Percentiles rank a stretch among this genome's conserved stretches.
Evolutionary conservation across 2,797 vertebrate genomes (phyloP).

Genomic region (Sebastiscus tertius): DNA sequence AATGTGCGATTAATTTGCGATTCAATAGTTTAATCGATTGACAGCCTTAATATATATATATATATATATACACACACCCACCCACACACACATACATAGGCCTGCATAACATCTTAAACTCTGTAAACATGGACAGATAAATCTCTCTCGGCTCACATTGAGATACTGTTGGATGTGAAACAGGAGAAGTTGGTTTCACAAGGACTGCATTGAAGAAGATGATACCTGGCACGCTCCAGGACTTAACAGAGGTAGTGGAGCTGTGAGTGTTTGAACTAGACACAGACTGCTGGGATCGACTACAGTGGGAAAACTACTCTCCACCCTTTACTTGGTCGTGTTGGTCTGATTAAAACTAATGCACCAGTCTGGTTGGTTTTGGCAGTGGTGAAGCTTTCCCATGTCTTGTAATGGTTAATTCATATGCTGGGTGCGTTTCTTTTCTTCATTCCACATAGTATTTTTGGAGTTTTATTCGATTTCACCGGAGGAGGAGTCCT

Average conservation of each 20-base stretch:
- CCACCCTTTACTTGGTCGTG: constrained; percentile 23
- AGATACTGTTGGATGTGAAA: constrained; percentile 43
- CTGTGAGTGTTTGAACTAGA: constrained; percentile 22
- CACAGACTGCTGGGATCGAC: constrained; percentile 13
- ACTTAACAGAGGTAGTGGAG: constrained; percentile 27
- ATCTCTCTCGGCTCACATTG: constrained; percentile 6
- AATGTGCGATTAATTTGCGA: too few relatives aligned
- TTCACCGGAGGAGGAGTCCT: constrained; percentile 46
- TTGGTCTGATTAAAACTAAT: constrained; percentile 62
- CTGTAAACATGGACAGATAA: constrained; percentile 21
- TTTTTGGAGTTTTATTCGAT: constrained; percentile 25
- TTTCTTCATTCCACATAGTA: constrained; percentile 1
- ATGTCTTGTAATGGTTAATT: constrained; percentile 52
- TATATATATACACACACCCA: too few relatives aligned
- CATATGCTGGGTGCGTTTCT: constrained; percentile 22
- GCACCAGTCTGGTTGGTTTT: constrained; percentile 31
- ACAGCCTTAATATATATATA: too few relatives aligned
- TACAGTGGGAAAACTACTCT: constrained; percentile 47
- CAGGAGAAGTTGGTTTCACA: constrained; percentile 50
- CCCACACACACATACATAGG: too few relatives aligned
- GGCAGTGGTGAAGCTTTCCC: constrained; percentile 25
- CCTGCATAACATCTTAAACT: constrained; percentile 9
- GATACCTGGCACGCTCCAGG: constrained; percentile 35
- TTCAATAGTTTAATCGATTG: too few relatives aligned
- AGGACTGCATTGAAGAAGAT: constrained; percentile 33